phyloP scores from a whole-genome alignment of 2,113 vertebrate genomes.

The Eudyptes chrysolophus region DNA sequence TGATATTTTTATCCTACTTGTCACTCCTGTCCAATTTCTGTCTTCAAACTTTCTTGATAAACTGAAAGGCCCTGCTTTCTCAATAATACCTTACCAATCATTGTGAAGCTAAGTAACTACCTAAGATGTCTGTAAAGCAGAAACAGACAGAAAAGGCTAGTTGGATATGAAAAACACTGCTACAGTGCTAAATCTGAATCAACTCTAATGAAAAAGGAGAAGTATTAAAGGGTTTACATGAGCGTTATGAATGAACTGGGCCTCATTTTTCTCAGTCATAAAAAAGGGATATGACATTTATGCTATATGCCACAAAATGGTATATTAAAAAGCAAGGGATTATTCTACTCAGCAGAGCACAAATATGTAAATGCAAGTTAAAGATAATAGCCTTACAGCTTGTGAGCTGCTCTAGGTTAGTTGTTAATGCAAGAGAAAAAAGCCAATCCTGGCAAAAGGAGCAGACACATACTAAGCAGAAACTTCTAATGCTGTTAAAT shows the following conservation, averaged over 20 bases:
- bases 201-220: not conserved
- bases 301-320: not conserved
- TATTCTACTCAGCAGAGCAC: not conserved
- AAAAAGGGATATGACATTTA: not conserved
- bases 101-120: not conserved
- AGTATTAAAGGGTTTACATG: not conserved
- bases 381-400: not conserved
- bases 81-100: not conserved
- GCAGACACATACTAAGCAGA: not conserved
- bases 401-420: not conserved
- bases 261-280: not conserved
- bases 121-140: not conserved
- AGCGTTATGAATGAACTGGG: not conserved
- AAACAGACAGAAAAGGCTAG: not conserved
- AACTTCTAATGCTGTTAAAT: not conserved
- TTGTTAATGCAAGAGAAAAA: not conserved
- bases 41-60: not conserved
- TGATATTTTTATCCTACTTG: not conserved
- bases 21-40: not conserved
- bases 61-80: not conserved
- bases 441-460: not conserved
- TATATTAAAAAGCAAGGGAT: not conserved
- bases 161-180: not conserved
- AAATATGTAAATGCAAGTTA: not conserved
- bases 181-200: not conserved